Conservation (phyloP, 2,113 vertebrate genomes). For the Orthonyx spaldingii region DNA sequence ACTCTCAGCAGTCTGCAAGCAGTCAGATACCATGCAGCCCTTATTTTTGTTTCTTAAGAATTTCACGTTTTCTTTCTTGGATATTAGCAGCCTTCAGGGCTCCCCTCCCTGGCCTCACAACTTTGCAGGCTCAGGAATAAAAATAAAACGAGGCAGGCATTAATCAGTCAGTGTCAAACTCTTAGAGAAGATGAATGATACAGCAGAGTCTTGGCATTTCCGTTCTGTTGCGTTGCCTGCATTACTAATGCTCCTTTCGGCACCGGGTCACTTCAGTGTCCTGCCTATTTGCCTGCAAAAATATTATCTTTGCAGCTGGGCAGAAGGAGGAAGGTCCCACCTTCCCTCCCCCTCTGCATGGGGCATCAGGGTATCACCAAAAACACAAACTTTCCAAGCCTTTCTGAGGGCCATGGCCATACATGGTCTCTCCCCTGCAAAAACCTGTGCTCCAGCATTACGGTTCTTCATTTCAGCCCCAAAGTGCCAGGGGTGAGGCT, state of each 20-base stretch:
- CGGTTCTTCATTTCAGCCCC: neutral
- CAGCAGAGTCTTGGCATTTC: conserved; percentile 41
- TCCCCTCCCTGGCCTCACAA: conserved; percentile 6
- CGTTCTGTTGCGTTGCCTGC: neutral
- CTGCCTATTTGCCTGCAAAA: conserved; percentile 34
- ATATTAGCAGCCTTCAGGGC: neutral
- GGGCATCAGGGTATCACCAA: neutral
- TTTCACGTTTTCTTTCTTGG: neutral
- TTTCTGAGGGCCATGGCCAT: neutral
- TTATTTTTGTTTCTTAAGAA: neutral
- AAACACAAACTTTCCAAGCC: neutral
- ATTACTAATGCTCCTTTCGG: conserved; percentile 4
- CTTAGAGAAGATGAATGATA: conserved; percentile 43
- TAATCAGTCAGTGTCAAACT: conserved; percentile 51
- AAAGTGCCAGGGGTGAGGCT: neutral
- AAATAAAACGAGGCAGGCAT: conserved; percentile 38
- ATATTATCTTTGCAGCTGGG: conserved; percentile 48
- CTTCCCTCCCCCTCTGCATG: neutral
- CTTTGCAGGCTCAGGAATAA: neutral
- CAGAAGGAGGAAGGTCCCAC: neutral
- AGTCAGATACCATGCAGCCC: neutral
- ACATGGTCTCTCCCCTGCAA: neutral
- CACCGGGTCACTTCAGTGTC: conserved; percentile 13
- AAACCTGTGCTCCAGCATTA: neutral
- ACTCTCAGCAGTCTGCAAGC: neutral